Percentiles rank a stretch among this genome's conserved stretches.
These are phyloP conservation scores for Danaus melanippus DNA, from an alignment of 1,140 invertebrate genomes.

Conservation along the genomic window DNA sequence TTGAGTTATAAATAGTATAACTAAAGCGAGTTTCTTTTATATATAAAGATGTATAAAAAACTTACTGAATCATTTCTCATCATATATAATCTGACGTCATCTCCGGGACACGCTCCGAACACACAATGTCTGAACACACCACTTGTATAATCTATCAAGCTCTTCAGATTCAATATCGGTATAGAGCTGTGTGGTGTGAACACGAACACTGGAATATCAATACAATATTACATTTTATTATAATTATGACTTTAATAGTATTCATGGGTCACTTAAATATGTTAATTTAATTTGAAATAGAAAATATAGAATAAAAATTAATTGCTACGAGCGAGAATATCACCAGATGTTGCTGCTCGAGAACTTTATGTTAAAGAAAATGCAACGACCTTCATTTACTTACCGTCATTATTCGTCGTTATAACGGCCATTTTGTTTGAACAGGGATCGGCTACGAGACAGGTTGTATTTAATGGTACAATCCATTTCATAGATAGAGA, in stretches of 20 bases:
- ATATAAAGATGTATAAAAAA: slow-evolving; percentile 17
- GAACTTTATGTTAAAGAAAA: not conserved
- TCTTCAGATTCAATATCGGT: slow-evolving; percentile 38
- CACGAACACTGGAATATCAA: slow-evolving; percentile 47
- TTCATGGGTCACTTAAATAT: too few relatives aligned
- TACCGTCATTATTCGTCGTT: slow-evolving; percentile 61
- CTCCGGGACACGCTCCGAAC: slow-evolving; percentile 31
- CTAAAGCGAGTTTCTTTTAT: too few relatives aligned
- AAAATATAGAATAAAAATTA: too few relatives aligned
- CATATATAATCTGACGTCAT: slow-evolving; percentile 44
- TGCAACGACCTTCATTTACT: slow-evolving; percentile 10
- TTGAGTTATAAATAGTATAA: too few relatives aligned
- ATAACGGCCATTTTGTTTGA: slow-evolving; percentile 60
- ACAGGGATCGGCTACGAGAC: slow-evolving; percentile 52
- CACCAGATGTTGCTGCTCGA: too few relatives aligned
- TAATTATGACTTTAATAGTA: too few relatives aligned
- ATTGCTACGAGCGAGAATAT: too few relatives aligned
- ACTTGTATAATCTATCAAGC: slow-evolving; percentile 27
- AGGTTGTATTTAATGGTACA: slow-evolving; percentile 44
- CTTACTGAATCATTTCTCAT: slow-evolving; percentile 58
- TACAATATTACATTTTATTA: not conserved
- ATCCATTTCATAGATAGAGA: slow-evolving; percentile 63
- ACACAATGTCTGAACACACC: slow-evolving; percentile 47
- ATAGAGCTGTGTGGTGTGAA: slow-evolving; percentile 49
- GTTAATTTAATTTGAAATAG: too few relatives aligned